These are phyloP conservation scores for Propithecus coquereli DNA, from an alignment of 2,113 vertebrate genomes.

Conservation along the genomic window DNA sequence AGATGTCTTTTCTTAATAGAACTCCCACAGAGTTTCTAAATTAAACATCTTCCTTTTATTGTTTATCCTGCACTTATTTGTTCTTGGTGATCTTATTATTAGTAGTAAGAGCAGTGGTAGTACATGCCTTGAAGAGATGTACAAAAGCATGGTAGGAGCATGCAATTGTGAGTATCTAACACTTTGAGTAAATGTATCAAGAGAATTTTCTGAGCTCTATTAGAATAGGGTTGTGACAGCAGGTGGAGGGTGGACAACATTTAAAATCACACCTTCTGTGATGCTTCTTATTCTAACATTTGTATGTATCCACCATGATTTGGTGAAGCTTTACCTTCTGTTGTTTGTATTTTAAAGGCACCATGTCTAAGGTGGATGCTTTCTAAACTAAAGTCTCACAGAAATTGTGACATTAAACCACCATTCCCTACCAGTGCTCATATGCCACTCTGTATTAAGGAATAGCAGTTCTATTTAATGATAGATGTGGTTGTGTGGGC, in stretches of 20 bases:
- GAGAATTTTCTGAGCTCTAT: conserved; percentile 1
- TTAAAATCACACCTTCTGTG: neutral
- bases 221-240: neutral
- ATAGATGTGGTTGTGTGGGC: neutral
- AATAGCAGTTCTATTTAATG: neutral
- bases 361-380: neutral
- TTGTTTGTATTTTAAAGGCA: neutral
- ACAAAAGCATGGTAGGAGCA: neutral
- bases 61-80: neutral
- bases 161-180: neutral
- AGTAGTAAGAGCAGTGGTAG: neutral
- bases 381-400: neutral
- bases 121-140: neutral
- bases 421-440: neutral
- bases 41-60: neutral
- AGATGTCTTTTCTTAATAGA: neutral
- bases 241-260: neutral
- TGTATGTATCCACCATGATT: neutral
- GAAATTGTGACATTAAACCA: neutral
- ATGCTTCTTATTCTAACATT: neutral
- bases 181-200: neutral
- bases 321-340: neutral
- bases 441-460: neutral
- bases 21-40: neutral
- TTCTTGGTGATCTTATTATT: neutral